phyloP scores from a whole-genome alignment of 2,113 vertebrate species.

The Desmodus rotundus region DNA sequence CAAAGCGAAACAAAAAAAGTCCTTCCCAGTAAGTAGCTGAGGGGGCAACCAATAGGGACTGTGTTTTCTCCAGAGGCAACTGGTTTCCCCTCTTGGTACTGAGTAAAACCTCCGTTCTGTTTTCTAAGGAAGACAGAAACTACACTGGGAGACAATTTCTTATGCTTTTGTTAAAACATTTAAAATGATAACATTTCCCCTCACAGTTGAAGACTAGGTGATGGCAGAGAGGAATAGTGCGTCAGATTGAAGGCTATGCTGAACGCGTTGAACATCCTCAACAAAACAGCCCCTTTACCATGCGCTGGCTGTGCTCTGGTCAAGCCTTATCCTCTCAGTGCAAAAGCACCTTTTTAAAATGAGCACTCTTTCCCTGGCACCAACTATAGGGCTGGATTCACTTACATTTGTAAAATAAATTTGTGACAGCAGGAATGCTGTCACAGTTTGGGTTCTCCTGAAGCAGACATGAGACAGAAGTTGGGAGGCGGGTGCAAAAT shows the following conservation, averaged over 20 bases:
- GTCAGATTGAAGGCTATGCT: background rate
- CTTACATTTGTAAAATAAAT: background rate
- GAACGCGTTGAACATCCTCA: background rate
- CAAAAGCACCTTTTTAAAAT: background rate
- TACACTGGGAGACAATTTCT: background rate
- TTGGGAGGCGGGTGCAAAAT: background rate
- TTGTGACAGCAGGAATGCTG: background rate
- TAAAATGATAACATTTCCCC: background rate
- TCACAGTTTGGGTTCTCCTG: background rate
- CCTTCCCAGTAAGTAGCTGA: slow-evolving; percentile 34
- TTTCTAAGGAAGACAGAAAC: background rate
- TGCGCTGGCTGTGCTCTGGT: background rate
- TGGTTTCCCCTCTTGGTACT: background rate
- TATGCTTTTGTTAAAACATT: background rate
- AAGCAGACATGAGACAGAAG: background rate
- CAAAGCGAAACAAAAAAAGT: slow-evolving; percentile 4
- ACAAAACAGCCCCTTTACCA: background rate
- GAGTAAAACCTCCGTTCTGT: background rate
- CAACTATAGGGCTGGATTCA: background rate
- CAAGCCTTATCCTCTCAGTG: background rate
- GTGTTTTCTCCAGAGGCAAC: background rate
- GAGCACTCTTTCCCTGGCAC: background rate
- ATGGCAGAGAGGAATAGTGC: background rate
- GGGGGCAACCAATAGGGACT: background rate
- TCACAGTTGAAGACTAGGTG: background rate